Evolutionary conservation across 2,888 invertebrate species (phyloP), one percentile per base, ranked within the genome.

Genomic region (Cepaea hortensis): DNA sequence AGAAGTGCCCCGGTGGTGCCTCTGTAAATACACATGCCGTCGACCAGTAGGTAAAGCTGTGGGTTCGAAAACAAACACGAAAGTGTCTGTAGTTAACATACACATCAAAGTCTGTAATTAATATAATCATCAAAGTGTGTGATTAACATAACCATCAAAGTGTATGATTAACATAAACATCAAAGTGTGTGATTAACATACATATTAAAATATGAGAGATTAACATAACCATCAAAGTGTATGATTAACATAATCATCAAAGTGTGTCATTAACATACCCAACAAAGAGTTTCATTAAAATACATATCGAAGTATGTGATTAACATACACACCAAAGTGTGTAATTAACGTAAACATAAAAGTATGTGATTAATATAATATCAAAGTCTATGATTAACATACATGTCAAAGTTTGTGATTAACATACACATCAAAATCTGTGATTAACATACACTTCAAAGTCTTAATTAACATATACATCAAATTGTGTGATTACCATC

Each of bases 11-110:
- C 96, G 0, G 98, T 97, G 88, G 97, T 97, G 84, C 98, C 98
- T 93, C 98, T 97, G 94, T 98, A 99, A 20, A 98, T 97, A 94
- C 98, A 98, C 89, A 96, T 95, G 0, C 98, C 98, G 65, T 96
- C 96, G 0, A 97, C 96, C 23, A 98, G 95, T 62, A 97, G 96
- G 94, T 98, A 98, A 73, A 98, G 94, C 93, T 97, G 96, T 76
- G 11, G 1, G n/a, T 55, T 7, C 50, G 11, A 55, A 11, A 55
- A n/a, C 1, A 13, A 3, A 76, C 7, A 50, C 20, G 50, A 3
- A 48, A 73, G 48, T 35, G 35, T 35, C 35, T 35, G 35, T 35
- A 1, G 35, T 35, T 35, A 55, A n/a, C 0, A 3, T 1, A 76
- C 7, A 50, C 20, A 18, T 46, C 46, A 73, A 18, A 35, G 35